A percentile compares a stretch with the other conserved stretches of the same genome.
phyloP scores from a whole-genome alignment of 1,140 invertebrate genomes.

The Drosophila erecta region DNA sequence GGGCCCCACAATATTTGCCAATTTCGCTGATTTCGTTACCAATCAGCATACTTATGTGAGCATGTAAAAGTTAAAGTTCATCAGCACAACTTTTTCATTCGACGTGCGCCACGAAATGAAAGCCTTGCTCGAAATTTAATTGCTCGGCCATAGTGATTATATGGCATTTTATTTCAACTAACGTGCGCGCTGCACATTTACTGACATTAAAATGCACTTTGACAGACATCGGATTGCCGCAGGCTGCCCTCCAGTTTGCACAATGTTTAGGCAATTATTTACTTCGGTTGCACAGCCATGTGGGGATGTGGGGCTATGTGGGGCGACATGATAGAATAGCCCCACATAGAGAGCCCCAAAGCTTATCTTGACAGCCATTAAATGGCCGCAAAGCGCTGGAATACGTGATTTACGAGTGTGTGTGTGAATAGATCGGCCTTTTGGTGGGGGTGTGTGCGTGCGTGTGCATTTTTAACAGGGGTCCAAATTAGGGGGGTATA shows the following conservation, averaged over 20 bases:
- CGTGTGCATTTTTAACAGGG: conserved; percentile 66
- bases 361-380: conserved; percentile 81
- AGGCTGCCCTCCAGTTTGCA: conserved; percentile 41
- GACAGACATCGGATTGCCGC: conserved; percentile 24
- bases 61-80: conserved; percentile 31
- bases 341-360: conserved; percentile 34
- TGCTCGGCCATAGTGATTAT: conserved; percentile 24
- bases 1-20: not conserved
- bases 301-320: too few relatives aligned
- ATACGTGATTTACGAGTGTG: conserved; percentile 64
- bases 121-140: conserved; percentile 22
- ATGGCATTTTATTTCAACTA: conserved; percentile 22
- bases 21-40: conserved; percentile 24
- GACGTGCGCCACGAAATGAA: not conserved
- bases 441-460: conserved; percentile 14
- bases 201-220: conserved; percentile 63
- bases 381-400: conserved; percentile 73
- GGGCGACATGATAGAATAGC: conserved; percentile 2
- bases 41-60: conserved; percentile 24
- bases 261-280: conserved; percentile 77
- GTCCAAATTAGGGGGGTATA: conserved; percentile 18
- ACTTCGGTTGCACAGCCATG: conserved; percentile 53
- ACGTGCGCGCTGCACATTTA: conserved; percentile 34
- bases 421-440: conserved; percentile 19
- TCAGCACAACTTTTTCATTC: conserved; percentile 25